These are phyloP conservation scores for Steinernema khuongi DNA, from an alignment of 1,140 invertebrate species.

Conservation along the genomic window DNA sequence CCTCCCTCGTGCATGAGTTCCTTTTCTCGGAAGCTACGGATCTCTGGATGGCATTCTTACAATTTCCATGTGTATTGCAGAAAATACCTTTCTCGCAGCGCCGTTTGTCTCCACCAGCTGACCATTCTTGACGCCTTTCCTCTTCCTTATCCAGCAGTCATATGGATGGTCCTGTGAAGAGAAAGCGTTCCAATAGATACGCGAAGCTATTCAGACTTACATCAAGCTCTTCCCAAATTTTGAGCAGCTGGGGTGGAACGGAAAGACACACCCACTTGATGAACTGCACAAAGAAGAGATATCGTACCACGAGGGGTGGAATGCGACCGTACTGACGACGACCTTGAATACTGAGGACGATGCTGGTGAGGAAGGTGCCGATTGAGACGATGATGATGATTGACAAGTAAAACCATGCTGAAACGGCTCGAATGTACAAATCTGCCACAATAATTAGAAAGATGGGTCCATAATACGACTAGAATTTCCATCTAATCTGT, in stretches of 20 bases:
- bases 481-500: too few species aligned
- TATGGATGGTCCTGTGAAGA: constrained; percentile 46
- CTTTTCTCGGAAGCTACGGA: neutral
- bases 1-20: neutral
- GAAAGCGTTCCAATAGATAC: constrained; percentile 7
- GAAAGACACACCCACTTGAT: constrained; percentile 41
- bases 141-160: constrained; percentile 2
- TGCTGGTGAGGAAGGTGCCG: constrained; percentile 54
- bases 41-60: neutral
- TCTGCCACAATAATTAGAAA: neutral
- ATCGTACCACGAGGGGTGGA: constrained; percentile 45
- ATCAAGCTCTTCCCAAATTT: constrained; percentile 53
- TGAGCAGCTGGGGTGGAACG: constrained; percentile 49
- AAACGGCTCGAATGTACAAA: constrained; percentile 12
- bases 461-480: too few species aligned
- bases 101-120: neutral
- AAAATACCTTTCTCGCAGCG: neutral
- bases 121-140: constrained; percentile 3
- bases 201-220: constrained; percentile 35
- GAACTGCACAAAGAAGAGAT: constrained; percentile 48
- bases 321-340: constrained; percentile 54
- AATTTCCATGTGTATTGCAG: neutral
- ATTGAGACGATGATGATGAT: constrained; percentile 56
- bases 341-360: constrained; percentile 54
- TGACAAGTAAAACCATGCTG: constrained; percentile 56